Conservation (phyloP, 2,797 vertebrate genomes). For the Chelmon rostratus region DNA sequence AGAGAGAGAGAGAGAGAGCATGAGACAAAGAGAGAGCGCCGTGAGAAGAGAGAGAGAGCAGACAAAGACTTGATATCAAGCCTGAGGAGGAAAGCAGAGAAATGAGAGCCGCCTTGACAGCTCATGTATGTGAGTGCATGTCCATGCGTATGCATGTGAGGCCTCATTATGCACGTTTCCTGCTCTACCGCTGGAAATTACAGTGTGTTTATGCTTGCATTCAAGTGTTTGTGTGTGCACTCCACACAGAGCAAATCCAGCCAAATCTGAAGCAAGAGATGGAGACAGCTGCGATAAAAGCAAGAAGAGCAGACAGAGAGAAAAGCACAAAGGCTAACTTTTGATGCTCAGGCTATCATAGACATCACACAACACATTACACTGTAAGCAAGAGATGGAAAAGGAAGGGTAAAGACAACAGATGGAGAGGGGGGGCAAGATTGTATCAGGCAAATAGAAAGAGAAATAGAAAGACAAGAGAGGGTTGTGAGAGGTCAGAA, state of each 20-base stretch:
- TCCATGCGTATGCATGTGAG: slow-evolving; percentile 16
- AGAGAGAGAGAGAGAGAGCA: not conserved
- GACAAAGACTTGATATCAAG: slow-evolving; percentile 50
- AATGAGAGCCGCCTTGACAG: slow-evolving; percentile 41
- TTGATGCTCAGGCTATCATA: slow-evolving; percentile 27
- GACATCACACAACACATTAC: not conserved
- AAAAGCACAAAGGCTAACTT: slow-evolving; percentile 6
- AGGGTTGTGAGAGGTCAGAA: slow-evolving; percentile 3
- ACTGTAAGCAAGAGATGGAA: not conserved
- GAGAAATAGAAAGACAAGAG: not conserved
- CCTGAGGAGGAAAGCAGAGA: slow-evolving; percentile 38
- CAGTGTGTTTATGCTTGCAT: not conserved
- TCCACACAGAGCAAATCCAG: not conserved
- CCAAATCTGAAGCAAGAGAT: slow-evolving; percentile 7
- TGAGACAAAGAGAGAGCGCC: slow-evolving; percentile 15
- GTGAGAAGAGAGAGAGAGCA: slow-evolving; percentile 15
- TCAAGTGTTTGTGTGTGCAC: slow-evolving; percentile 1
- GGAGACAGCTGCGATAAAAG: not conserved
- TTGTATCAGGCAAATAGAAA: not conserved
- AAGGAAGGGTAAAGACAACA: not conserved
- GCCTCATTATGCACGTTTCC: slow-evolving; percentile 23
- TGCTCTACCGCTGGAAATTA: not conserved
- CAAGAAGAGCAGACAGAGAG: not conserved
- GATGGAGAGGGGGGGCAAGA: not conserved
- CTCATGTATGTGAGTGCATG: not conserved